Conservation (phyloP, 2,113 vertebrate species). For the Melanerpes formicivorus region DNA sequence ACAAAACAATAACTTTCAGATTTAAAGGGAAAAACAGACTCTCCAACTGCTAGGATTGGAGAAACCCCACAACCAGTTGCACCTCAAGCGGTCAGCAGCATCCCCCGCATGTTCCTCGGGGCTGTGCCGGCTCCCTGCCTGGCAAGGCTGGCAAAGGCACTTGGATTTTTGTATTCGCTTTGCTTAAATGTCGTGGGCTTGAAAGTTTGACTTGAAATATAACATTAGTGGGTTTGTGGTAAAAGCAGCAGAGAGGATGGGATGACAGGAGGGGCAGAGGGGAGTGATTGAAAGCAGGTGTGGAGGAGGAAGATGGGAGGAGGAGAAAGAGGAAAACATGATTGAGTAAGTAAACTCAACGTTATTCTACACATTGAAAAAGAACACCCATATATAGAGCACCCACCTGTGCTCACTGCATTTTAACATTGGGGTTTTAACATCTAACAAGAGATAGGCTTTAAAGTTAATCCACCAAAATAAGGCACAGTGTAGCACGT, state of each 20-base stretch:
- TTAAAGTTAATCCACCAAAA: not conserved
- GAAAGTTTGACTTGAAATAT: slow-evolving; percentile 63
- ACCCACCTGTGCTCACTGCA: slow-evolving; percentile 43
- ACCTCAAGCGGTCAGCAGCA: not conserved
- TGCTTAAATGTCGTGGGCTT: slow-evolving; percentile 37
- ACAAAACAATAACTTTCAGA: not conserved
- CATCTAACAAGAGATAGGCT: not conserved
- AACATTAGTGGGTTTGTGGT: slow-evolving; percentile 60
- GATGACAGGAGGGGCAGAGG: slow-evolving; percentile 67
- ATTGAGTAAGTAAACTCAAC: slow-evolving; percentile 53
- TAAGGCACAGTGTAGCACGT: accelerated
- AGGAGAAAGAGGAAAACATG: slow-evolving; percentile 56
- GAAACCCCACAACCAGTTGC: accelerated
- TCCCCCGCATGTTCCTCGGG: accelerated
- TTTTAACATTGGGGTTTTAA: not conserved
- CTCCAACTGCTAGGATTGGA: not conserved
- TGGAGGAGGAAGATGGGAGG: slow-evolving; percentile 63
- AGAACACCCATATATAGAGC: slow-evolving; percentile 67
- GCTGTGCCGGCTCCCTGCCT: not conserved
- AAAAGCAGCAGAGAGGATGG: slow-evolving; percentile 59
- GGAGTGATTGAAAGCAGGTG: slow-evolving; percentile 67
- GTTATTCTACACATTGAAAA: slow-evolving; percentile 40
- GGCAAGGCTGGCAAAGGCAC: not conserved
- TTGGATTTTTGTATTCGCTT: not conserved
- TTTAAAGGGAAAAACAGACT: not conserved